Conservation (phyloP, 2,888 invertebrate genomes). For the Lottia scabra region DNA sequence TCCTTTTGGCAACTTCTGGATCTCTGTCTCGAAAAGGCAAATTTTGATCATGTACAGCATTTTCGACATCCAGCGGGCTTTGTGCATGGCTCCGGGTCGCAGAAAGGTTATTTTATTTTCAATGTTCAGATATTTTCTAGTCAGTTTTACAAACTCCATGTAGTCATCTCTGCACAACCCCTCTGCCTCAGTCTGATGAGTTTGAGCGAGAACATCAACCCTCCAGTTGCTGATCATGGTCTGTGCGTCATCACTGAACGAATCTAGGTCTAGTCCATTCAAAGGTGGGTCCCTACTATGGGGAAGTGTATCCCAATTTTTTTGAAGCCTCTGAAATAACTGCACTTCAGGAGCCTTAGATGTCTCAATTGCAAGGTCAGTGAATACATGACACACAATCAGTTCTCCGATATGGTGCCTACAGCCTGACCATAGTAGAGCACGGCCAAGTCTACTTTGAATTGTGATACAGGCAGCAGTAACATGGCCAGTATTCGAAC, state of each 20-base stretch:
- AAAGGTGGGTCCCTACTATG: neutral
- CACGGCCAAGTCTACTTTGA: neutral
- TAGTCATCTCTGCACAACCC: neutral
- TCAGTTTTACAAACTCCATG: neutral
- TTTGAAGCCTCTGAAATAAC: neutral
- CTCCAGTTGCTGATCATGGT: too few relatives aligned
- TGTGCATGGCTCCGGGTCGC: neutral
- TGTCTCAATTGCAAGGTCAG: neutral
- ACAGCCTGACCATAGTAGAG: neutral
- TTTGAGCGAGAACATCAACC: too few relatives aligned
- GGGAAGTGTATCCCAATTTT: neutral
- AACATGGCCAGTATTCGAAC: neutral
- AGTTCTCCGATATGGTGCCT: neutral
- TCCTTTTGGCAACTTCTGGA: neutral
- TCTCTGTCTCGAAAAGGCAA: neutral
- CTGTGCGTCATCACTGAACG: neutral
- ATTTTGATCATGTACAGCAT: neutral
- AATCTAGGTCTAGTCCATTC: neutral
- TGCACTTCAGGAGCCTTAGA: neutral
- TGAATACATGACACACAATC: neutral
- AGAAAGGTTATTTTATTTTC: neutral
- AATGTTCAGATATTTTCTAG: neutral
- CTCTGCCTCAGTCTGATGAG: too few relatives aligned
- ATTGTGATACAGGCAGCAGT: neutral
- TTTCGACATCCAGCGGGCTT: neutral